A percentile compares a stretch with the other conserved stretches of the same genome.
Evolutionary conservation across 2,797 vertebrate species (phyloP).

Genomic region (Anabacerthia variegaticeps): DNA sequence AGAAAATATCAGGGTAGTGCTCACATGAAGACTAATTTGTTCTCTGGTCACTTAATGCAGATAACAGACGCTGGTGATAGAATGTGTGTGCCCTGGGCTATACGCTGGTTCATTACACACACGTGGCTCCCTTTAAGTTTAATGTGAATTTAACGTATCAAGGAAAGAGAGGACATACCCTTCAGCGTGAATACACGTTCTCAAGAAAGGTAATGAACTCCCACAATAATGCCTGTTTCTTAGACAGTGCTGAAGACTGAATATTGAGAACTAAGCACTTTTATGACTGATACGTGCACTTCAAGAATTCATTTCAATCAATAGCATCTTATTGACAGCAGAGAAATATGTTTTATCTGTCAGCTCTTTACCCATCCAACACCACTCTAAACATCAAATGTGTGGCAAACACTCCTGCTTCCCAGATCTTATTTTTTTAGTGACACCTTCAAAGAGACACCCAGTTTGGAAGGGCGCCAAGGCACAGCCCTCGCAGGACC

Average conservation of each 20-base stretch:
- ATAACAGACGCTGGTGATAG: not conserved
- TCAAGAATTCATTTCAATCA: not conserved
- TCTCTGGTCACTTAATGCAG: not conserved
- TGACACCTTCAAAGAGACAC: not conserved
- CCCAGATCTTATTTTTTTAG: not conserved
- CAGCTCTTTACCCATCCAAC: not conserved
- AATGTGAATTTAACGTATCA: not conserved
- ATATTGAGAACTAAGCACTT: not conserved
- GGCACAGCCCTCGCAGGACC: not conserved
- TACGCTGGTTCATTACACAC: not conserved
- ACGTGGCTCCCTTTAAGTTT: not conserved
- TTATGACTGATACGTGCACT: not conserved
- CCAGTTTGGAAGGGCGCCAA: accelerated
- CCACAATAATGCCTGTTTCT: not conserved
- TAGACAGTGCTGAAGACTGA: not conserved
- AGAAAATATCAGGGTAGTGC: not conserved
- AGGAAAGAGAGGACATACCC: not conserved
- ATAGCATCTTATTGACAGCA: not conserved
- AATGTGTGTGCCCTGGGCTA: not conserved
- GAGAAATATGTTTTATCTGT: not conserved
- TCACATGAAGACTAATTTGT: not conserved
- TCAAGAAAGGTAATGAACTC: not conserved
- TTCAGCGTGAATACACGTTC: not conserved
- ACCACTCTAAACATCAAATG: not conserved
- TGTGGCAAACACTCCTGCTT: not conserved